Evolutionary conservation across 2,888 invertebrate species (phyloP), one percentile per base, ranked within the genome.

Genomic region (Cheilosia urbana): DNA sequence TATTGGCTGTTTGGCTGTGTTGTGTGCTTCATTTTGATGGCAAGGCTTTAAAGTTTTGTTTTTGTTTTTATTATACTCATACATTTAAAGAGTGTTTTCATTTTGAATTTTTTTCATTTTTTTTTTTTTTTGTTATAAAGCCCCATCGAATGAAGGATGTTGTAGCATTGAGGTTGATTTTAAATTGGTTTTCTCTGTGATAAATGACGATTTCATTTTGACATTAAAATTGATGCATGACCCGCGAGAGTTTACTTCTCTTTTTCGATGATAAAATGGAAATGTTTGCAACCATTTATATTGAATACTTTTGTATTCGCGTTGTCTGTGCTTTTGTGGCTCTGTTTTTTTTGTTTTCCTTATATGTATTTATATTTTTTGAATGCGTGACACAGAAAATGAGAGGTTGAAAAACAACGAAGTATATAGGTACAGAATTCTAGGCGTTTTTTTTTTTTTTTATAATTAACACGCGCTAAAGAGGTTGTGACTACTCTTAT

Each of bases 151-250:
- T 75, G 69, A 66, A 57, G 79, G 65, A 69, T 79, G 68, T 75
- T 78, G 45, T 69, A 84, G 58, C 69, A 71, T 76, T 71, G 76
- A 76, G 75, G 75, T 79, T 84, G 83, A 69, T 63, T 79, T 80
- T 71, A 80, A 79, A 84, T 84, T 79, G 79, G 79, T 79, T 84
- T 79, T 79, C 69, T 15, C 42, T 47, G 63, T 79, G 84, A 84
- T 84, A 80, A 80, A 84, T 84, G 75, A 75, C 60, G 60, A 84
- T 79, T 84, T 84, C 68, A 84, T 84, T 84, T 79, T 75, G 79
- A 84, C 84, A 75, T 80, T 69, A 71, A 63, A 84, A 69, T 75
- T 75, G 79, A 79, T 79, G 75, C 69, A 79, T 79, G 69, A 15
- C 30, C 45, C 42, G 21, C 27, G 30, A 40, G 55, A 65, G 51